These are phyloP conservation scores for Cordilura impudica DNA, from an alignment of 2,888 invertebrate genomes.

Conservation along the genomic window DNA sequence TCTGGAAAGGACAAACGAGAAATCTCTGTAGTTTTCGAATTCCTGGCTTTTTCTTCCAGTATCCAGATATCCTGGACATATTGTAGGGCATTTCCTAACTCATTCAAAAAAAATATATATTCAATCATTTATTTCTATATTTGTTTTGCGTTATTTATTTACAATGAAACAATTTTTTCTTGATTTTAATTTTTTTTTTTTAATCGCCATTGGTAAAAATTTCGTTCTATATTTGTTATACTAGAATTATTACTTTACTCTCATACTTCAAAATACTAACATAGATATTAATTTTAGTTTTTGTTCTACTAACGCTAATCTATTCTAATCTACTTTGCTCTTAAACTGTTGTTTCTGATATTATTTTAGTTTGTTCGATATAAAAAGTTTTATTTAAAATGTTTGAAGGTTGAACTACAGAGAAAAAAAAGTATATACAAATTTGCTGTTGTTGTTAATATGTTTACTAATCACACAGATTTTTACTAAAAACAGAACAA, in stretches of 20 bases:
- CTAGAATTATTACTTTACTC: neutral
- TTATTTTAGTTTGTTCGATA: constrained; percentile 41
- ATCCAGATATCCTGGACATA: too few species aligned
- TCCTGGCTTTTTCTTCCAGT: too few species aligned
- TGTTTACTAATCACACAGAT: constrained; percentile 46
- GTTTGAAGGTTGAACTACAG: neutral
- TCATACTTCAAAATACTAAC: constrained; percentile 19
- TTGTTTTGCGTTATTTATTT: constrained; percentile 22
- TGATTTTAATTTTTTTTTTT: neutral
- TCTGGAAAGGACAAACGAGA: too few species aligned
- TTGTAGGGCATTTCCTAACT: too few species aligned
- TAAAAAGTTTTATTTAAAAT: constrained; percentile 44
- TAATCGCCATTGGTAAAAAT: constrained; percentile 69
- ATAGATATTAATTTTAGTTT: neutral
- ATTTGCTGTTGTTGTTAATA: constrained; percentile 62
- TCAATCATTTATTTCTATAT: neutral
- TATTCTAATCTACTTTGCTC: neutral
- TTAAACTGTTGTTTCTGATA: neutral
- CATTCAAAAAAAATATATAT: too few species aligned
- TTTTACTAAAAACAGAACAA: constrained; percentile 27
- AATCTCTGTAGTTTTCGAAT: too few species aligned
- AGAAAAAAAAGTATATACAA: constrained; percentile 28
- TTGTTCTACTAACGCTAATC: neutral
- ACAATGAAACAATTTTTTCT: neutral
- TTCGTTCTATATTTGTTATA: constrained; percentile 73